Evolutionary conservation across 1,140 invertebrate genomes (phyloP), one percentile per base, ranked within the genome.

Genomic region (Ylistrum balloti): DNA sequence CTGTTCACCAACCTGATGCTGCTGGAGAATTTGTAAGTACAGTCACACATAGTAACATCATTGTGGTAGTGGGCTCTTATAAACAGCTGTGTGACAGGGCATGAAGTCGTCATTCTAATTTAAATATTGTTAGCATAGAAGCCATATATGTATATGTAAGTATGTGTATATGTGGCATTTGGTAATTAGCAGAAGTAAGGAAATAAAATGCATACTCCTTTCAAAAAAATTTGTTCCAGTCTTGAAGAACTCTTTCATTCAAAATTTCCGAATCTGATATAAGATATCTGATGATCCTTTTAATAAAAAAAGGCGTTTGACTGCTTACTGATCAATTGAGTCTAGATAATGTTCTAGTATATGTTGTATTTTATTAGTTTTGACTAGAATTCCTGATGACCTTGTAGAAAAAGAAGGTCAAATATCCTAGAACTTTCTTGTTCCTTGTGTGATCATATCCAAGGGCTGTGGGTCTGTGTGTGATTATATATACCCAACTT

Each of bases 381-480:
- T 5, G 5, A 74, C 1, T 74, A 74, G 56, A 74, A 74, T 28
- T 28, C 56, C n/a, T 0, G 17, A 74, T 74, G 56, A 74, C 56
- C 56, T 74, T 74, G 56, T 74, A 74, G 56, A 74, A 74, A 28
- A n/a, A 74, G 56, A 74, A 74, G 56, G 56, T 74, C 56, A 74
- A n/a, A 74, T n/a, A 28, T 74, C 17, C 41, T 17, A 13, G 9
- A 13, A 45, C 41, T 45, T 74, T 28, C 7, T 28, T 28, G 56
- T 74, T 74, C 56, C 56, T 11, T 28, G 56, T 74, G 5, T 74
- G 5, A 74, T 74, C 56, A 9, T n/a, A 74, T 74, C n/a, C 56
- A 74, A 7, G 41, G 56, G 56, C 56, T 74, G 17, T 28, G 56
- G 56, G 56, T 74, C 56, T 28, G 5, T 74, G 56, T 74, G 56